Evolutionary conservation across 2,888 invertebrate genomes (phyloP).

Genomic region (Bellardia bayeri): DNA sequence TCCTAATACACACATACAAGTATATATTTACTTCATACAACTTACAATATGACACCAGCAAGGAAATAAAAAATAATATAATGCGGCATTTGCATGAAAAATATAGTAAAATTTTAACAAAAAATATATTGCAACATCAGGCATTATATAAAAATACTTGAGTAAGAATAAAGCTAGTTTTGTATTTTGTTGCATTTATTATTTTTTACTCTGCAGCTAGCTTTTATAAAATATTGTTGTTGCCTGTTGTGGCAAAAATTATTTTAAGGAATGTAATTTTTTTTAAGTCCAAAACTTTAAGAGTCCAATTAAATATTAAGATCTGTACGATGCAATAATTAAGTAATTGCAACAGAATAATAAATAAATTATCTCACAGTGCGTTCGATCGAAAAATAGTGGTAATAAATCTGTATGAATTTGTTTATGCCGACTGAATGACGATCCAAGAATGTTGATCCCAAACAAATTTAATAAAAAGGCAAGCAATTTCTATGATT

Average conservation of each 20-base stretch:
- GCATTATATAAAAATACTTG: not conserved
- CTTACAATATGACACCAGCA: not conserved
- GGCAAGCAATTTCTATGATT: no score
- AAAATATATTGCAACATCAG: not conserved
- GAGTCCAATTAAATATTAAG: no score
- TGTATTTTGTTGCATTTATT: not conserved
- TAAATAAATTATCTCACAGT: no score
- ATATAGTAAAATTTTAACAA: slow-evolving; percentile 1
- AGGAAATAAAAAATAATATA: slow-evolving; percentile 4
- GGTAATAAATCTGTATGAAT: no score
- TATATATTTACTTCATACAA: not conserved
- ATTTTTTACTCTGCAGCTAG: not conserved
- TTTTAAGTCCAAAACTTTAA: no score
- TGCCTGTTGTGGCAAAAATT: not conserved
- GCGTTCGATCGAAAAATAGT: no score
- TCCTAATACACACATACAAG: no score
- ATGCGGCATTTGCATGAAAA: not conserved
- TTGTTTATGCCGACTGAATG: no score
- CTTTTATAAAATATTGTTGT: not conserved
- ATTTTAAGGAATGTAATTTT: not conserved
- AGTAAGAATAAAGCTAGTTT: not conserved
- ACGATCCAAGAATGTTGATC: no score
- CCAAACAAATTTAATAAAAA: no score
- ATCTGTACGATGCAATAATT: no score
- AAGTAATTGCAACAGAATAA: no score